A percentile compares a stretch with the other conserved stretches of the same genome.
Conservation (phyloP, 2,113 vertebrate genomes). For the Plecturocebus donacophilus region DNA sequence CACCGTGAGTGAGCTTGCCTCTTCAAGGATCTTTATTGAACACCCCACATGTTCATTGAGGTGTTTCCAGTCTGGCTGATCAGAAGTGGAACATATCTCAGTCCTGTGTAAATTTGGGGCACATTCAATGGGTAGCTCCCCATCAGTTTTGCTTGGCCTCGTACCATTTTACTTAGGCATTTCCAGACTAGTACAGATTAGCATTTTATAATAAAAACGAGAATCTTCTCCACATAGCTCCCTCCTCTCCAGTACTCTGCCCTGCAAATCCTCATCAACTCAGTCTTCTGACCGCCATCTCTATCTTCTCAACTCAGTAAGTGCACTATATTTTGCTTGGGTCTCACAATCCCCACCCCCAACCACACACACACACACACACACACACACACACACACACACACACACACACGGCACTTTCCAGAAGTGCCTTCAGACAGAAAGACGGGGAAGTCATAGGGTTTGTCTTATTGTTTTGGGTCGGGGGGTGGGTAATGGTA, state of each 20-base stretch:
- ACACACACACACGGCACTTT: neutral
- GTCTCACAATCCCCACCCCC: neutral
- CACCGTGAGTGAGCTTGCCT: neutral
- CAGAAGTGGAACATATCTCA: neutral
- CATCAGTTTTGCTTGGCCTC: neutral
- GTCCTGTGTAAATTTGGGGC: neutral
- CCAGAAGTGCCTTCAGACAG: neutral
- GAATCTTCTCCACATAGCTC: neutral
- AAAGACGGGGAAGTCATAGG: neutral
- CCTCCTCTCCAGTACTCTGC: neutral
- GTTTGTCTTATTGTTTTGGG: neutral
- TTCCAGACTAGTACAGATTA: neutral
- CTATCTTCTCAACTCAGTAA: neutral
- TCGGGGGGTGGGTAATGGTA: neutral
- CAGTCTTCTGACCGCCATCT: neutral
- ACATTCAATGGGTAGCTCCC: neutral
- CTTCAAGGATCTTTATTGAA: neutral
- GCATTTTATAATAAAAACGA: neutral
- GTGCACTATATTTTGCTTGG: neutral
- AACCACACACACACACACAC: no score
- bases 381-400: no score
- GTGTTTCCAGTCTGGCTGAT: neutral
- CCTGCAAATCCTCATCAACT: no score
- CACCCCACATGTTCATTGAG: neutral
- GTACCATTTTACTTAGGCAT: neutral